phyloP scores from a whole-genome alignment of 2,797 vertebrate species.

The Characodon lateralis region DNA sequence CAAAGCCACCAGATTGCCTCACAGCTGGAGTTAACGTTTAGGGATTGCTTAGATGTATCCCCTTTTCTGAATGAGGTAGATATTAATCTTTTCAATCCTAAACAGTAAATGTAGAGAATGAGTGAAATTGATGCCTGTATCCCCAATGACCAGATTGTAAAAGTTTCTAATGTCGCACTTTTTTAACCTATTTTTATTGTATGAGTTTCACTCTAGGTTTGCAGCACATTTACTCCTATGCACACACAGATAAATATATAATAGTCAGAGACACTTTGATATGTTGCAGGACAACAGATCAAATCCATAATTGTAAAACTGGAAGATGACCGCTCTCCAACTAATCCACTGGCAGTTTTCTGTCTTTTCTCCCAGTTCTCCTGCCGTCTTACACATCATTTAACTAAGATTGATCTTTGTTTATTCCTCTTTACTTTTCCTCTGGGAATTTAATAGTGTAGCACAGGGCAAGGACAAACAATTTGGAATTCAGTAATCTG shows the following conservation, averaged over 20 bases:
- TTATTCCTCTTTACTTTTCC: constrained; percentile 37
- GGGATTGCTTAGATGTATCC: too few relatives aligned
- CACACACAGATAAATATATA: not conserved
- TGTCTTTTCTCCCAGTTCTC: constrained; percentile 24
- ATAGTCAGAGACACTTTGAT: not conserved
- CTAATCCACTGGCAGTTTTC: constrained; percentile 30
- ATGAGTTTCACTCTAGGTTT: not conserved
- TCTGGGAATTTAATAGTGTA: constrained; percentile 12
- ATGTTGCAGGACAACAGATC: not conserved
- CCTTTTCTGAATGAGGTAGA: too few relatives aligned
- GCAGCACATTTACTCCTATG: not conserved
- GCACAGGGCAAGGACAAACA: constrained; percentile 32
- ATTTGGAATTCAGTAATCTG: constrained; percentile 44
- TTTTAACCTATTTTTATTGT: not conserved
- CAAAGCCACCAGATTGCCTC: too few relatives aligned
- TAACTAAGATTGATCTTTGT: constrained; percentile 48
- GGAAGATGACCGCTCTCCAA: not conserved
- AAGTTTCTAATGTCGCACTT: not conserved
- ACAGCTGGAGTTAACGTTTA: too few relatives aligned
- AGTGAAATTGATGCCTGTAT: not conserved
- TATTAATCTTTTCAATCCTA: too few relatives aligned
- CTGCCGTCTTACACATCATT: constrained; percentile 42
- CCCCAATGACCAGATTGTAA: constrained; percentile 20
- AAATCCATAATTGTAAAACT: not conserved
- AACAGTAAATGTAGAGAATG: not conserved